Percentiles rank a stretch among this genome's conserved stretches.
These are phyloP conservation scores for Sciaenops ocellatus DNA, from an alignment of 2,797 vertebrate genomes.

Conservation along the genomic window DNA sequence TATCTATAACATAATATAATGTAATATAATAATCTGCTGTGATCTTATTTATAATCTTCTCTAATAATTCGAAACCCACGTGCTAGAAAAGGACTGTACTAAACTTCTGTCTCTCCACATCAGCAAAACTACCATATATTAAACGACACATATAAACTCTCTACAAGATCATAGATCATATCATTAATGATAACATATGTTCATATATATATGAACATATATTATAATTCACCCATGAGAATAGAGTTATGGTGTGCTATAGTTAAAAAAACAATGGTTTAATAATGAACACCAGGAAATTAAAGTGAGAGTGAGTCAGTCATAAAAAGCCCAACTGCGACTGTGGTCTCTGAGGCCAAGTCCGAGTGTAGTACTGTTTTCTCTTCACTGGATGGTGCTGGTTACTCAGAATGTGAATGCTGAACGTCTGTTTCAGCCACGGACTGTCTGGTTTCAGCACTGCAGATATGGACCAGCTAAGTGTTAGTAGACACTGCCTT, in stretches of 20 bases:
- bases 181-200: too few relatives aligned
- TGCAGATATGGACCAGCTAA: slow-evolving; percentile 22
- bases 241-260: not conserved
- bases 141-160: not conserved
- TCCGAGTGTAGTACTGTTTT: not conserved
- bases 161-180: not conserved
- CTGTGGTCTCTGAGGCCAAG: not conserved
- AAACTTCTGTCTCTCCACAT: not conserved
- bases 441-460: not conserved
- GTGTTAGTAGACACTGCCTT: not conserved
- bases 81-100: not conserved
- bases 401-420: slow-evolving; percentile 10
- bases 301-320: slow-evolving; percentile 2
- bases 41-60: not conserved
- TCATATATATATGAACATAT: not conserved
- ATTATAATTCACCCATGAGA: not conserved
- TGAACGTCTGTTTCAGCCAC: not conserved
- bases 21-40: not conserved
- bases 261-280: not conserved
- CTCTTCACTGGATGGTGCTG: slow-evolving; percentile 39
- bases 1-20: not conserved
- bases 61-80: not conserved
- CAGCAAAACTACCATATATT: not conserved
- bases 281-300: not conserved
- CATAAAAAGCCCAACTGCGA: slow-evolving; percentile 1